Base-by-base conservation (phyloP, 2,113 vertebrate genomes). In the Crotalus helleri region DNA sequence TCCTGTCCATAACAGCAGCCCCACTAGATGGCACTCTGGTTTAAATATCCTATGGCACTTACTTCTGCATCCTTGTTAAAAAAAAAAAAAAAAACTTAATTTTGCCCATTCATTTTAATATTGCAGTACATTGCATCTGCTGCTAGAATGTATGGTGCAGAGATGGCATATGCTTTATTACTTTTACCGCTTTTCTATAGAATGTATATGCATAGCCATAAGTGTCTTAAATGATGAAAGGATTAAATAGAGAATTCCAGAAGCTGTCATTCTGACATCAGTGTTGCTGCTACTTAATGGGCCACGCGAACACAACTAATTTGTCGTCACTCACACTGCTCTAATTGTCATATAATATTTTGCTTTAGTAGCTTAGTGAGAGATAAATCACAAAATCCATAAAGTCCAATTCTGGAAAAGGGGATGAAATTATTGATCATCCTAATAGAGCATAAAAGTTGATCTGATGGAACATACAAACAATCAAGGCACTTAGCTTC, bases 11-110 rank as follows among this genome's bases (percentile, higher is more conserved):
- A 24, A 10, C 11, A 0, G 0, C 90, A 81, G 19, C 95, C 94
- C 95, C 98, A 94, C 96, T 97, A 97, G 98, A 88, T 97, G 98
- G 97, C 94, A 97, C 96, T 98, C 94, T 96, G 92, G 53, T 91
- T 69, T 94, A 97, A 97, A 96, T 12, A 93, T 90, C 59, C 23
- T 88, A 51, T 1, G 21, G n/a, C 3, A 19, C 33, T 33, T 24
- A 44, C 29, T 69, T 92, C 33, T 58, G 9, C 92, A 49, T 93
- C 53, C 74, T 61, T 33, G 53, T 4, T 49, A 1, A 49, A 49
- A 49, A 46, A 5, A 49, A 49, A 46, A 5, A 49, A 49, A 87
- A 94, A 21, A 55, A 51, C 19, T 33, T 92, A 44, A 93, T 95
- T 92, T 93, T 53, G 44, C 90, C 88, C 44, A 64, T 93, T 87